Base-by-base conservation (phyloP, 2,888 invertebrate species). In the Pachliopta kotzebuea region DNA sequence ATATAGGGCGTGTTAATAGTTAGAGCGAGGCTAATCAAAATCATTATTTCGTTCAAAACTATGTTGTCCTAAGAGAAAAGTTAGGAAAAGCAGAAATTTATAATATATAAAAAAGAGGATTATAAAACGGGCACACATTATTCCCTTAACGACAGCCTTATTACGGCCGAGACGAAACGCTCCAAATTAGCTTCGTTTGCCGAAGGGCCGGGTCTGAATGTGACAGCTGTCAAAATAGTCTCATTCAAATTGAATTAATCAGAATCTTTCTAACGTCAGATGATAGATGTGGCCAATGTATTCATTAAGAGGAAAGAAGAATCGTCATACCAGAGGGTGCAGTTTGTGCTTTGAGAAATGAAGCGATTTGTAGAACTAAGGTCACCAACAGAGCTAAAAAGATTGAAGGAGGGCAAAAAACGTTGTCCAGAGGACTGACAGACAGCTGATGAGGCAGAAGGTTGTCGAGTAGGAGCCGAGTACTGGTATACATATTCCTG, bases 161-260 rank as follows among this genome's bases (percentile, higher is more conserved):
- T 80, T 79, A 80, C 72, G 74, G 76, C 75, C 71, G 73, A 79
- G 76, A 74, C 72, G 71, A 70, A 74, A 63, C 67, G 79, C 78
- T 76, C 68, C 72, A 78, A 85, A 87, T 88, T 87, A 83, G 85
- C 83, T 84, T 86, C 87, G 84, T 88, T 88, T 84, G 85, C 87
- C 84, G 78, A 82, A 86, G 85, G 87, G 84, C 78, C 79, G 80
- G 37, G 14, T 74, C 81, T 87, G 86, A 73, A 71, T 77, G 74
- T 87, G 87, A 85, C 88, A 87, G 86, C 86, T 84, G 84, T 88
- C 88, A 86, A 88, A 87, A 88, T 87, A 85, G 80, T 79, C 82
- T 79, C 77, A 80, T 81, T 82, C 77, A 76, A 75, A 79, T 74
- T 70, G 73, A 75, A 79, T 79, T 78, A 77, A 78, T 80, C 77